Conservation (phyloP, 2,113 vertebrate species). For the Ptychochromis oligacanthus region DNA sequence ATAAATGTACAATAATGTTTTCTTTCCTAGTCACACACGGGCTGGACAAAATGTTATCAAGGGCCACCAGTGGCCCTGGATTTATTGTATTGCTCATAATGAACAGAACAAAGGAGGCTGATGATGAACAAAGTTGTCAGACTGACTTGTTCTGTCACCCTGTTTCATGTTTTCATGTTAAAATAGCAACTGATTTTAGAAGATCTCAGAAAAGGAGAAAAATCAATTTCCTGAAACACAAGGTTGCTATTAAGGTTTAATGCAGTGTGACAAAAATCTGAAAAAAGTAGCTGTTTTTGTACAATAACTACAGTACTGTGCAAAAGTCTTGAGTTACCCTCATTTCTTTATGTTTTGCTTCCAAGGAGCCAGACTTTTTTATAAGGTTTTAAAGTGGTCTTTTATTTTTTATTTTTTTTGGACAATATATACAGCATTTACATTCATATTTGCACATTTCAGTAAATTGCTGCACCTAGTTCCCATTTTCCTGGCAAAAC, state of each 20-base stretch:
- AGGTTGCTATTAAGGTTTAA: neutral
- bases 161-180: neutral
- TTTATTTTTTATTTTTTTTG: no score
- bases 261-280: neutral
- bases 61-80: neutral
- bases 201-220: accelerated
- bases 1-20: accelerated
- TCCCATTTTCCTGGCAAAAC: no score
- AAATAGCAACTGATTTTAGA: neutral
- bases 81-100: neutral
- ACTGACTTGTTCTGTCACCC: neutral
- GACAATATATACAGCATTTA: neutral
- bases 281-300: no score
- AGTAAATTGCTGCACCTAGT: no score
- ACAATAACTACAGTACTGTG: neutral
- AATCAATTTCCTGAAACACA: neutral
- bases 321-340: neutral
- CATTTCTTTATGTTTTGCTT: neutral
- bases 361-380: neutral
- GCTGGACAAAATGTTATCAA: no score
- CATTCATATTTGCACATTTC: no score
- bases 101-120: neutral
- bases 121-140: neutral
- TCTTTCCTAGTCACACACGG: neutral
- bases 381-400: neutral